phyloP scores from a whole-genome alignment of 1,140 invertebrate species.

The Chymomyza costata region DNA sequence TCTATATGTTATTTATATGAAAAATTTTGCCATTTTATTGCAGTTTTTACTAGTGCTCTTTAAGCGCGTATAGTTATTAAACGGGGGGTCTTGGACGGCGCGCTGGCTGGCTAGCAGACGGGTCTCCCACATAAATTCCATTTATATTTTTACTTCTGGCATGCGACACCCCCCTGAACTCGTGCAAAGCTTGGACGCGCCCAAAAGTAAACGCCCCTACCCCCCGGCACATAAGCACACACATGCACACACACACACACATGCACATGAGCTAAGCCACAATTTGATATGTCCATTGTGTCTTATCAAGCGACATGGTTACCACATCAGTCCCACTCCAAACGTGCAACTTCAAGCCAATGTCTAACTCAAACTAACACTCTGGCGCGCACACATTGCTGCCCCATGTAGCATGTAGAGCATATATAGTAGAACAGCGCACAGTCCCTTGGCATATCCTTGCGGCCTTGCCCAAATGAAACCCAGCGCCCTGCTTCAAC shows the following conservation, averaged over 20 bases:
- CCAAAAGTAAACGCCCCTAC: conserved; percentile 42
- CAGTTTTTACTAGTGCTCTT: conserved; percentile 27
- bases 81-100: conserved; percentile 4
- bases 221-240: conserved; percentile 6
- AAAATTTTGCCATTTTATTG: conserved; percentile 24
- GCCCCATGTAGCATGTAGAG: conserved; percentile 2
- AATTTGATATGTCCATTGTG: conserved; percentile 73
- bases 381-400: background rate
- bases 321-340: conserved; percentile 64
- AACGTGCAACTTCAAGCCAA: conserved; percentile 34
- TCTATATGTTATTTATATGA: conserved; percentile 39
- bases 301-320: conserved; percentile 73
- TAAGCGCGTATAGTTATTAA: conserved; percentile 9
- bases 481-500: conserved; percentile 24
- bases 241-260: conserved; percentile 11
- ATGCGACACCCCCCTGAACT: conserved; percentile 16
- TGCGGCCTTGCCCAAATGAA: conserved; percentile 69
- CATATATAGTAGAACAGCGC: too few species aligned
- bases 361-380: conserved; percentile 64
- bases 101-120: conserved; percentile 32
- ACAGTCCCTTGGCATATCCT: conserved; percentile 51
- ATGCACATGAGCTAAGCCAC: conserved; percentile 58
- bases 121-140: conserved; percentile 57
- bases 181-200: conserved; percentile 40
- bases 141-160: conserved; percentile 54